Base-by-base conservation (phyloP, 1,140 invertebrate genomes). In the Maniola jurtina region DNA sequence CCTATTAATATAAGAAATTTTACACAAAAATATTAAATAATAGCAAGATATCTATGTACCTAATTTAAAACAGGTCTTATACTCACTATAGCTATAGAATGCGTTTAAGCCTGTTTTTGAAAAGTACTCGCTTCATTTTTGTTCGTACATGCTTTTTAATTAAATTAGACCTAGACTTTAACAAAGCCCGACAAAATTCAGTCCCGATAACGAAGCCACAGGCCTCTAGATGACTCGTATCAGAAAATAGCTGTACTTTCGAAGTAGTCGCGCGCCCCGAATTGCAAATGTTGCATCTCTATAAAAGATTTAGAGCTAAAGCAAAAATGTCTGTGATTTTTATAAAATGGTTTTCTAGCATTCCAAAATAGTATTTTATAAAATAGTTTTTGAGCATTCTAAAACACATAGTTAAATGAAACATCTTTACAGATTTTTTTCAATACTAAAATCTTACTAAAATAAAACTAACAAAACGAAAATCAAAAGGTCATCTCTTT, bases 201-300 rank as follows among this genome's bases (percentile, higher is more conserved):
- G 38, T n/a, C 56, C 45, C 56, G 57, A 65, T 60, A 60, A 55
- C 48, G 45, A 60, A 60, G 45, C 64, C 64, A 40, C 56, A 65
- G 48, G 25, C 45, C 50, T 7, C 48, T 54, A 5, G n/a, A 35
- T 57, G 55, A 40, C 50, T 59, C 52, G 57, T 52, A 61, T 61
- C 59, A 61, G 42, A 45, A 56, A 61, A 59, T 65, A 60, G 56
- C 35, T 36, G 48, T 38, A 55, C 36, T 55, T 55, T 66, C 50
- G 10, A 25, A 61, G 13, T 5, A 50, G 0, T 50, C 34, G 14
- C 8, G 25, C 14, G 25, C 8, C 40, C 15, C 47, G 13, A 42
- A 36, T 15, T 33, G 7, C 11, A n/a, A 55, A 55, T 55, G 7
- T 34, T 55, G 25, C 52, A 50, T 25, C 52, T n/a, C 52, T 34